Conservation (phyloP, 2,888 invertebrate species). For the Diplolepis rosae region DNA sequence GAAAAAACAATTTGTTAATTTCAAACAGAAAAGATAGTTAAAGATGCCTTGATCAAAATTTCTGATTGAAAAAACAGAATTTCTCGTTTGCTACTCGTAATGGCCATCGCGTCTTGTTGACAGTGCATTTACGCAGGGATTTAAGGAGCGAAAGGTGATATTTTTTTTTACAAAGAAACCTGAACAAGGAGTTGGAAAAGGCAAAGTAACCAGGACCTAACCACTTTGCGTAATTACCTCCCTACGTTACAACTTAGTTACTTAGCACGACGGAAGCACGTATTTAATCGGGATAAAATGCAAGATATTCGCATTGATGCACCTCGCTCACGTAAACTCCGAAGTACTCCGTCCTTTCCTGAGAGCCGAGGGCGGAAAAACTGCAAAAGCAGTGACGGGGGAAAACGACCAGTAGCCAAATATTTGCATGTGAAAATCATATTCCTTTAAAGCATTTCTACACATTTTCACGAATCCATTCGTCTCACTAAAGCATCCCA, state of each 20-base stretch:
- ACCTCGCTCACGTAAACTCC: constrained; percentile 19
- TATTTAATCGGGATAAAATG: constrained; percentile 63
- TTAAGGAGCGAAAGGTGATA: neutral
- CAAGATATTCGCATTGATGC: constrained; percentile 48
- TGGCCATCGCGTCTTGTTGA: constrained; percentile 7
- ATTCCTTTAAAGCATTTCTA: constrained; percentile 11
- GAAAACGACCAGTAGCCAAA: constrained; percentile 24
- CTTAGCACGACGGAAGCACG: constrained; percentile 31
- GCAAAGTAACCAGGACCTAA: constrained; percentile 61
- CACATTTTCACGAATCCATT: neutral
- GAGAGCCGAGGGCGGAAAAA: constrained; percentile 14
- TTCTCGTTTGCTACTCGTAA: neutral
- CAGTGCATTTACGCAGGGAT: constrained; percentile 7
- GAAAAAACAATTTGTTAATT: neutral
- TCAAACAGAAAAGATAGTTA: no score
- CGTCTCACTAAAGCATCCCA: neutral
- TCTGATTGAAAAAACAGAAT: no score
- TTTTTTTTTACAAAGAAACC: constrained; percentile 34
- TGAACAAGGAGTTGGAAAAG: constrained; percentile 53
- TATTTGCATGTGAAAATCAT: constrained; percentile 13
- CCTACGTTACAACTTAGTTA: constrained; percentile 49
- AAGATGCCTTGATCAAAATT: no score
- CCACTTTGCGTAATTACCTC: constrained; percentile 66
- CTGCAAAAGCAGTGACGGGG: constrained; percentile 21
- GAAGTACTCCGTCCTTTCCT: constrained; percentile 20